Conservation (phyloP, 1,140 invertebrate genomes). For the Drosophila ogumai region DNA sequence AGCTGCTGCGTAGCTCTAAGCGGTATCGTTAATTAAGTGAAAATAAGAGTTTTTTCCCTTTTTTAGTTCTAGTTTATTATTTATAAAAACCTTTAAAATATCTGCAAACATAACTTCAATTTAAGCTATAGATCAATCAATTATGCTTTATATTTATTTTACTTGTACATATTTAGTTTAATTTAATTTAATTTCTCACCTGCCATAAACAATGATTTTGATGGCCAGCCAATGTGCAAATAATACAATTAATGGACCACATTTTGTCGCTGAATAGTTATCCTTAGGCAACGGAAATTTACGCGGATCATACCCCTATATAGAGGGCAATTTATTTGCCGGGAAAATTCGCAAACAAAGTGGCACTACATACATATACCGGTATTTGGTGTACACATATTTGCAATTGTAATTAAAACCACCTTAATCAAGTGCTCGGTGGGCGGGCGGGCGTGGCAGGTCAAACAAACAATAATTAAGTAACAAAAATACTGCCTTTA, state of each 20-base stretch:
- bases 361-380: constrained; percentile 11
- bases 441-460: constrained; percentile 20
- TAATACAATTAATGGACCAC: constrained; percentile 15
- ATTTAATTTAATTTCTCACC: neutral
- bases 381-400: constrained; percentile 26
- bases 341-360: constrained; percentile 21
- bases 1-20: too few species aligned
- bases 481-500: constrained; percentile 56
- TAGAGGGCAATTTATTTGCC: constrained; percentile 23
- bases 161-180: too few species aligned
- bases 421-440: constrained; percentile 58
- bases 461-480: constrained; percentile 70
- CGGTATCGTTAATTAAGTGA: too few species aligned
- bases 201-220: neutral
- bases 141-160: too few species aligned
- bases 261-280: constrained; percentile 6
- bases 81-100: too few species aligned
- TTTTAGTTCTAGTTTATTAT: too few species aligned
- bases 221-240: constrained; percentile 11
- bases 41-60: too few species aligned
- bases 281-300: constrained; percentile 2
- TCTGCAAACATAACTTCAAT: too few species aligned
- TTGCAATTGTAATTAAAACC: constrained; percentile 67
- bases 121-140: too few species aligned
- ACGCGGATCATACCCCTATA: neutral